These are phyloP conservation scores for Drosophila fuyamai DNA, from an alignment of 1,140 invertebrate genomes.

Conservation along the genomic window DNA sequence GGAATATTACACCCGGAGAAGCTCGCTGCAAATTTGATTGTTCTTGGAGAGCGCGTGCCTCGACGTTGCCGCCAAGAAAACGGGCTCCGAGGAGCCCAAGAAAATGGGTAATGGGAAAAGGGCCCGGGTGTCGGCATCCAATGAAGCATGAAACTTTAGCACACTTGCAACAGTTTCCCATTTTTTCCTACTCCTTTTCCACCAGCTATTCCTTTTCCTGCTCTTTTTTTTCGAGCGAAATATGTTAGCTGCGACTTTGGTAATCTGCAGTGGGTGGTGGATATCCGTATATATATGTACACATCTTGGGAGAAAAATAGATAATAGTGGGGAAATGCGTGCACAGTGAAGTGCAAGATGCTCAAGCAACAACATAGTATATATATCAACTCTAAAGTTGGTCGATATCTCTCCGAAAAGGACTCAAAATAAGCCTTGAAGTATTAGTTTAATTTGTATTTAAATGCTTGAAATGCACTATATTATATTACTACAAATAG, in stretches of 20 bases:
- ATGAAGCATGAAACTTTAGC: conserved; percentile 82
- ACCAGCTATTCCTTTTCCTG: conserved; percentile 54
- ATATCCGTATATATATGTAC: conserved; percentile 4
- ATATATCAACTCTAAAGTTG: not conserved
- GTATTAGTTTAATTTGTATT: not conserved
- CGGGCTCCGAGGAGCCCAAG: conserved; percentile 33
- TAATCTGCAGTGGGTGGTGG: conserved; percentile 61
- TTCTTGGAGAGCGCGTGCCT: conserved; percentile 63
- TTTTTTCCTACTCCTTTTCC: conserved; percentile 23
- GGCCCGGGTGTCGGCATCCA: conserved; percentile 58
- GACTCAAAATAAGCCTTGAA: conserved; percentile 1
- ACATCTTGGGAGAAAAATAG: conserved; percentile 2
- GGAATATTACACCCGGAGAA: conserved; percentile 66
- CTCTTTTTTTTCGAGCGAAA: conserved; percentile 45
- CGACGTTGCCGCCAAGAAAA: conserved; percentile 52
- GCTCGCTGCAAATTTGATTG: conserved; percentile 78
- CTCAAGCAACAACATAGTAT: conserved; percentile 3
- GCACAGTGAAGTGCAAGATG: conserved; percentile 55
- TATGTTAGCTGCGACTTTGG: conserved; percentile 79
- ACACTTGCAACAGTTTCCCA: conserved; percentile 74
- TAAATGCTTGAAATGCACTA: too few species aligned
- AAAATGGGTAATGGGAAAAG: conserved; percentile 17
- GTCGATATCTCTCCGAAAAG: conserved; percentile 16
- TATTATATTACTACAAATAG: too few species aligned
- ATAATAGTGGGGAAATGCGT: conserved; percentile 60